A percentile compares a stretch with the other conserved stretches of the same genome.
Evolutionary conservation across 2,797 vertebrate species (phyloP).

Genomic region (Microctenopoma lineatum): DNA sequence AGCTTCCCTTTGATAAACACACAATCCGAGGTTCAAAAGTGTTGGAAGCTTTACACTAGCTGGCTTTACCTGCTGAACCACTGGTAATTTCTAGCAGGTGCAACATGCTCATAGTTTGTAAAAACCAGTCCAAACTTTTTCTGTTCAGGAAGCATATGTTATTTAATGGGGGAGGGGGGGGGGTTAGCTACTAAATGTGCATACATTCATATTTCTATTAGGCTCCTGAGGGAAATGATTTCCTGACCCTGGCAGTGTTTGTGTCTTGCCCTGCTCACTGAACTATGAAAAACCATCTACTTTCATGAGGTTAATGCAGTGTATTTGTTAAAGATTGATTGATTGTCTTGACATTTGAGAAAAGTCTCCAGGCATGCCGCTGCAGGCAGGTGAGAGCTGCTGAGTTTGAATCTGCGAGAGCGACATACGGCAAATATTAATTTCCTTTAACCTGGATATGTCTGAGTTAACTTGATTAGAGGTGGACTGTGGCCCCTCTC

Average conservation of each 20-base stretch:
- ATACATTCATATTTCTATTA: conserved; percentile 5
- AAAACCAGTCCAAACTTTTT: background rate
- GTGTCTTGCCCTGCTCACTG: conserved; percentile 19
- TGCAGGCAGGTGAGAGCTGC: conserved; percentile 31
- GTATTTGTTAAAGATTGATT: conserved; percentile 43
- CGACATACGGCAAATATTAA: conserved; percentile 47
- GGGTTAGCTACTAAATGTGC: conserved; percentile 1
- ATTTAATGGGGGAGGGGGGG: conserved; percentile 18
- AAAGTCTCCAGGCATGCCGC: conserved; percentile 22
- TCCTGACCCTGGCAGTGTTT: conserved; percentile 18
- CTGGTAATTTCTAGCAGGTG: background rate
- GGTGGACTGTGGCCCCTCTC: conserved; percentile 47
- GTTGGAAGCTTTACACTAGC: background rate
- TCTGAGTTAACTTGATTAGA: conserved; percentile 64
- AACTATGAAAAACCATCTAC: conserved; percentile 37
- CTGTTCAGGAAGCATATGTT: conserved; percentile 3
- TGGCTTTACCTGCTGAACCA: background rate
- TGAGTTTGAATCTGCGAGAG: conserved; percentile 29
- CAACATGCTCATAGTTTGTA: background rate
- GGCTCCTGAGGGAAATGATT: conserved; percentile 23
- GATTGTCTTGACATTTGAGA: conserved; percentile 60
- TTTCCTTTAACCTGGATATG: conserved; percentile 63
- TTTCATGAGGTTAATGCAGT: conserved; percentile 28
- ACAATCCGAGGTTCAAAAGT: background rate
- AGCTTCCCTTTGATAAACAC: background rate